Percentiles rank a stretch among this genome's conserved stretches.
phyloP scores from a whole-genome alignment of 1,140 invertebrate species.

The Marisa cornuarietis region DNA sequence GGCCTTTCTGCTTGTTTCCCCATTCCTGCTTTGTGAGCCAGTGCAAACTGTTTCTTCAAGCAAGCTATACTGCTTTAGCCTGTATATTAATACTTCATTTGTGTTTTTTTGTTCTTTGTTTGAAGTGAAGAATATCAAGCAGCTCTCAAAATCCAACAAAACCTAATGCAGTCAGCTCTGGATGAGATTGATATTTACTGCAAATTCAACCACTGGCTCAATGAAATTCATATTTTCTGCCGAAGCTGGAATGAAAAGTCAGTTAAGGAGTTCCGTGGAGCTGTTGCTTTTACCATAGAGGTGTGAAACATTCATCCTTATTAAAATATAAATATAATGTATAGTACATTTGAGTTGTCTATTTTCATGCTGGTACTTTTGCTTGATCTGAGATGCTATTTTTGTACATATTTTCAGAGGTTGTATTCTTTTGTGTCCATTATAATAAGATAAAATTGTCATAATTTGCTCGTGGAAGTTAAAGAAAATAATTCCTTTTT shows the following conservation, averaged over 20 bases:
- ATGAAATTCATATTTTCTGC: slow-evolving; percentile 61
- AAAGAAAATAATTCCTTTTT: too few relatives aligned
- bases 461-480: background rate
- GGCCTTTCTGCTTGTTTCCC: too few relatives aligned
- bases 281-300: slow-evolving; percentile 61
- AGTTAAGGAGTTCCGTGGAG: slow-evolving; percentile 54
- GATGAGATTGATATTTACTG: slow-evolving; percentile 62
- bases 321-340: too few relatives aligned
- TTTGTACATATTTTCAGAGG: background rate
- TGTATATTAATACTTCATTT: background rate
- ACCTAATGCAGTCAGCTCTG: slow-evolving; percentile 46
- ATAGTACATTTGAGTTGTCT: too few relatives aligned
- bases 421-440: background rate
- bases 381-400: background rate
- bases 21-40: too few relatives aligned
- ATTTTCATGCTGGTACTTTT: background rate
- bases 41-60: too few relatives aligned
- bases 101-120: slow-evolving; percentile 3
- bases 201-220: slow-evolving; percentile 59
- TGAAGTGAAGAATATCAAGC: slow-evolving; percentile 53
- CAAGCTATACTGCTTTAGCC: background rate
- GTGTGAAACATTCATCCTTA: slow-evolving; percentile 37
- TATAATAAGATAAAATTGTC: too few relatives aligned
- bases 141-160: slow-evolving; percentile 38
- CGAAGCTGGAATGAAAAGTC: slow-evolving; percentile 58